Base-by-base conservation (phyloP, 1,140 invertebrate species). In the Nasonia vitripennis region DNA sequence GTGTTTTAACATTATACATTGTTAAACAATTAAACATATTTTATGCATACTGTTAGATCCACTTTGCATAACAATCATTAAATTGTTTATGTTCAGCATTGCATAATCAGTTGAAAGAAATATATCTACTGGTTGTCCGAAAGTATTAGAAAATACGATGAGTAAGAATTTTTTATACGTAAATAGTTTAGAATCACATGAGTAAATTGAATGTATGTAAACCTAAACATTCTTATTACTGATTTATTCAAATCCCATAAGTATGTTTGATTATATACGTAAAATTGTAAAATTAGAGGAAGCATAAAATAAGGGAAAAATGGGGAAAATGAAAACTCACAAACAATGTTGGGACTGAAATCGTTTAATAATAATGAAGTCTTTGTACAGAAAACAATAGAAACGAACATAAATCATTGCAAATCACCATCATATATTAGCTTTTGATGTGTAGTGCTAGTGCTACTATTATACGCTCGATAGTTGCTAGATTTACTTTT, bases 341-440 rank as follows among this genome's bases (percentile, higher is more conserved):
- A 81, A 71, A 83, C 27, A 87, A 80, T 87, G 45, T 89, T 90
- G 89, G 89, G 90, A 91, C 87, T 92, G 90, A 92, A 92, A 91
- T 90, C 87, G 88, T 93, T 93, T 92, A 93, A 93, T 93, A 93
- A 93, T 93, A 88, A 89, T 89, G 84, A 88, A 88, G 87, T 91
- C 89, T 92, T 91, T 92, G 90, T 92, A 93, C 92, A 92, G 89
- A 91, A 93, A 93, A 91, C 89, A 92, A 93, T 91, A 91, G 89
- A 90, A 92, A 91, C 90, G 87, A 91, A 92, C 89, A 87, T 91
- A 92, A 92, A 91, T 90, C 89, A 91, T 91, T 91, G 89, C 89
- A 91, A 92, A 92, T 91, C 89, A 93, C 89, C 88, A 90, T 91
- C 88, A 91, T 92, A 91, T 92, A 91, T 92, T 90, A 91, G 89